Percentiles rank a stretch among this genome's conserved stretches.
phyloP scores from a whole-genome alignment of 2,113 vertebrate species.

The Labeo rohita region DNA sequence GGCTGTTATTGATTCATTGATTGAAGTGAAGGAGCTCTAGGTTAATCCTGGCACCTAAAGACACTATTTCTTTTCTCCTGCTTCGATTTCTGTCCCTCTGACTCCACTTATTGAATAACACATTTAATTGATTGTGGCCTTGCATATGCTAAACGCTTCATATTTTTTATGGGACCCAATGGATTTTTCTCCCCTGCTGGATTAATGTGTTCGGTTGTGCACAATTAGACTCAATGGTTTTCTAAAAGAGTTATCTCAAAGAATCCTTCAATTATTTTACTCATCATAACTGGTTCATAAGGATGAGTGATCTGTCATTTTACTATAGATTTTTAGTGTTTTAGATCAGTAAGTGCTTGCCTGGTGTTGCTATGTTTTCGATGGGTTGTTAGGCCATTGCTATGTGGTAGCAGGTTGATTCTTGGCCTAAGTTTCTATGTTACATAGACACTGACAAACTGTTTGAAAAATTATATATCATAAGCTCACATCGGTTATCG shows the following conservation, averaged over 20 bases:
- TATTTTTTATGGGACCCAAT: not conserved
- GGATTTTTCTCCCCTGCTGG: not conserved
- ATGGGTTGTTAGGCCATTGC: no score
- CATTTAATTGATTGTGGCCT: conserved; percentile 13
- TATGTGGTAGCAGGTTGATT: no score
- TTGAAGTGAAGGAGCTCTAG: not conserved
- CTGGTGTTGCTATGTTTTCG: no score
- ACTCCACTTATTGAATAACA: not conserved
- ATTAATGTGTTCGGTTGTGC: not conserved
- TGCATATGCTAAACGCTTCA: not conserved
- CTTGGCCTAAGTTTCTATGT: no score
- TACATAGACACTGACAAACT: not conserved
- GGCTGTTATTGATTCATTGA: conserved; percentile 10
- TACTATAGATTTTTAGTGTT: not conserved
- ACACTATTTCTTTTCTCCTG: conserved; percentile 15
- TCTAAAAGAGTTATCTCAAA: not conserved
- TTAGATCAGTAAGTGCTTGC: no score
- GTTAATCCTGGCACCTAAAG: not conserved
- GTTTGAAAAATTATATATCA: not conserved
- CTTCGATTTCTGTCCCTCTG: not conserved
- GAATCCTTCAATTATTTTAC: not conserved
- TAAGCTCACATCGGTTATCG: not conserved
- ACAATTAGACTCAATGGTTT: not conserved
- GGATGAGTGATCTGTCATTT: not conserved
- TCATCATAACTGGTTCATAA: not conserved